Evolutionary conservation across 2,888 invertebrate genomes (phyloP).

Genomic region (Petrophora chlorosata): DNA sequence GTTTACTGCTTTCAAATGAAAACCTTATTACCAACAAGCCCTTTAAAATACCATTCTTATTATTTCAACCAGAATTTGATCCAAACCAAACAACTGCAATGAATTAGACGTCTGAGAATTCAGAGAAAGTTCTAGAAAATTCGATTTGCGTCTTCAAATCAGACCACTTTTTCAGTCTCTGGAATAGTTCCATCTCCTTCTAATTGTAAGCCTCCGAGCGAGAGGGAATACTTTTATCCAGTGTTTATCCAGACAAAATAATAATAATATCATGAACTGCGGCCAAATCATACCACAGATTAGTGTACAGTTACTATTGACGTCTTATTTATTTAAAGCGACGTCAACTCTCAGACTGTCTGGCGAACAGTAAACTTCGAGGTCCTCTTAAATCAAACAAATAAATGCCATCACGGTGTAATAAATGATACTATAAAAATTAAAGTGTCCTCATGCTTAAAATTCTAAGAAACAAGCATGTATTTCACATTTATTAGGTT

Average conservation of each 20-base stretch:
- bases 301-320: conserved; percentile 38
- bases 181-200: conserved; percentile 26
- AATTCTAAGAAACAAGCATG: conserved; percentile 37
- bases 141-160: conserved; percentile 27
- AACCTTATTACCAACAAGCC: no score
- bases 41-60: background rate
- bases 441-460: conserved; percentile 19
- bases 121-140: conserved; percentile 28
- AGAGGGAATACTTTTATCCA: conserved; percentile 27
- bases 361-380: conserved; percentile 46
- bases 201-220: conserved; percentile 8
- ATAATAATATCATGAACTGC: conserved; percentile 27
- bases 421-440: conserved; percentile 39
- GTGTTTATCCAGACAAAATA: conserved; percentile 29
- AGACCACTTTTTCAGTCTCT: conserved; percentile 16
- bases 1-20: no score
- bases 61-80: background rate
- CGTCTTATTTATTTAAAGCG: conserved; percentile 53
- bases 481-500: background rate
- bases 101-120: conserved; percentile 14
- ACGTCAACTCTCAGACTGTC: conserved; percentile 52
- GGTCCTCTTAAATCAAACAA: conserved; percentile 39
- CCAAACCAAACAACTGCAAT: background rate
- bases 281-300: conserved; percentile 27
- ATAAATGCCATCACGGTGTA: conserved; percentile 31